Conservation (phyloP, 2,113 vertebrate species). For the Sprattus sprattus region DNA sequence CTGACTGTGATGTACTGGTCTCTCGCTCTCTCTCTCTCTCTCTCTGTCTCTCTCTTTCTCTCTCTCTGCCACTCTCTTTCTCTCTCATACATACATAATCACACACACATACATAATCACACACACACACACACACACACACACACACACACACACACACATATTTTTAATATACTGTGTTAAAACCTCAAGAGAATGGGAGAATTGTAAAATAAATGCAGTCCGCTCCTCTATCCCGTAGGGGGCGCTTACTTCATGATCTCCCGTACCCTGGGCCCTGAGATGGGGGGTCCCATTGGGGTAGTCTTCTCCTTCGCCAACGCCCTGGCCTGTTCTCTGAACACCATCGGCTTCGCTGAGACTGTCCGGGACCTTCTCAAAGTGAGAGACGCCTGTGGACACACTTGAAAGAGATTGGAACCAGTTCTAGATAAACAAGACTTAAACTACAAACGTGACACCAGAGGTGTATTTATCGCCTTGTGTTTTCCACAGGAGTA, state of each 20-base stretch:
- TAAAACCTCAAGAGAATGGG: neutral
- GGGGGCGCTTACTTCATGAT: constrained; percentile 72
- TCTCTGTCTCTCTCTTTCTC: too few species aligned
- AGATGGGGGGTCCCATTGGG: constrained; percentile 67
- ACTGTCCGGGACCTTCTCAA: constrained; percentile 65
- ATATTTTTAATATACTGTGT: too few species aligned
- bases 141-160: too few species aligned
- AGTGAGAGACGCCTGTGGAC: constrained; percentile 44
- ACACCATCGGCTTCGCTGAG: constrained; percentile 69
- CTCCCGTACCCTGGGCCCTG: constrained; percentile 66
- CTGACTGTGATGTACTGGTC: neutral
- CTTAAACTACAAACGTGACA: neutral
- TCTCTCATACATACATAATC: neutral
- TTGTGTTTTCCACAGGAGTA: constrained; percentile 44
- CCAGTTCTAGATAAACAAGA: neutral
- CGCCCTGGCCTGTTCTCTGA: constrained; percentile 67
- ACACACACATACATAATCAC: too few species aligned
- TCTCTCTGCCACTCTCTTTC: neutral
- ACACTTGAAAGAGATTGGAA: neutral
- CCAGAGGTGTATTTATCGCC: neutral
- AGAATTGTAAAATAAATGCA: neutral
- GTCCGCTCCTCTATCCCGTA: constrained; percentile 33
- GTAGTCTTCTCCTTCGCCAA: constrained; percentile 72
- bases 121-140: too few species aligned
- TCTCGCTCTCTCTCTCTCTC: too few species aligned